A percentile compares a stretch with the other conserved stretches of the same genome.
Conservation (phyloP, 2,888 invertebrate species). For the Luffia ferchaultella region DNA sequence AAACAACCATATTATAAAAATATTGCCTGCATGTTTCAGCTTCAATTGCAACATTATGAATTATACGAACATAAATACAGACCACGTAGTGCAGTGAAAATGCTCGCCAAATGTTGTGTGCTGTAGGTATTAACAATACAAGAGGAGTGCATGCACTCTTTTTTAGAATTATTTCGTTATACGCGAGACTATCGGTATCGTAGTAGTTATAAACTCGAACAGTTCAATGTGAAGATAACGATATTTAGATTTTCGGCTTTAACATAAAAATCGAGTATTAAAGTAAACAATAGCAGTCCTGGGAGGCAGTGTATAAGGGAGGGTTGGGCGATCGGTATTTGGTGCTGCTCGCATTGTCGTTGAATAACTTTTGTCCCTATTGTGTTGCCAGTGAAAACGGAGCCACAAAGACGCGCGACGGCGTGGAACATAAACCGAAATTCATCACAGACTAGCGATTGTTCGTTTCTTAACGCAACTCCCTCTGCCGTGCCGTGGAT, state of each 20-base stretch:
- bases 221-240: constrained; percentile 37
- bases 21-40: no score
- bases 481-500: constrained; percentile 22
- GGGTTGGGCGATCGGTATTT: constrained; percentile 59
- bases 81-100: no score
- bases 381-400: constrained; percentile 56
- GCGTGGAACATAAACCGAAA: constrained; percentile 62
- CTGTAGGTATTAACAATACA: no score
- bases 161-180: no score
- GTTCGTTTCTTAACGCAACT: constrained; percentile 46
- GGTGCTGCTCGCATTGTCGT: constrained; percentile 66
- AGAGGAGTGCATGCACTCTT: no score
- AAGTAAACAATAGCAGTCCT: constrained; percentile 54
- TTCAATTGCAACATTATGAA: no score
- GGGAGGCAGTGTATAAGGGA: constrained; percentile 6
- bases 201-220: no score
- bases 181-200: no score
- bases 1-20: no score
- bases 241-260: constrained; percentile 33
- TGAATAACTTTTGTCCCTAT: constrained; percentile 68
- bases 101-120: no score
- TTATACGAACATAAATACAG: no score
- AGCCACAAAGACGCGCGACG: constrained; percentile 57
- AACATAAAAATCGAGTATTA: constrained; percentile 59
- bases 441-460: constrained; percentile 62